phyloP scores from a whole-genome alignment of 2,797 vertebrate species.

The Dallia pectoralis region DNA sequence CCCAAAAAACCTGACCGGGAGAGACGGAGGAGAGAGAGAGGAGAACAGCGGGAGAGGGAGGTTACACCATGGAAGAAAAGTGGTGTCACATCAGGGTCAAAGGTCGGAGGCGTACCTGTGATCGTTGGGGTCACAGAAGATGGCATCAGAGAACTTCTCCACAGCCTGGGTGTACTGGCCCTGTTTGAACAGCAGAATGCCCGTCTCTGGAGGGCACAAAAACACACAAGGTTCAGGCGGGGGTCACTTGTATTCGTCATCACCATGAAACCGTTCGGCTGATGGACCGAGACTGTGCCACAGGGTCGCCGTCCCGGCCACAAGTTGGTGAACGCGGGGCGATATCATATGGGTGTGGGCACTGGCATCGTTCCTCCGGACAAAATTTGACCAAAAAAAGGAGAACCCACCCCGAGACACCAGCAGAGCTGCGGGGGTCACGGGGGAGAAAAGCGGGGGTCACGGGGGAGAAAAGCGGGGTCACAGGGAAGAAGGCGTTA shows the following conservation, averaged over 20 bases:
- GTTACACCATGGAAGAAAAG: neutral
- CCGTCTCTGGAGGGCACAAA: slow-evolving; percentile 45
- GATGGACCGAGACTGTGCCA: too few species aligned
- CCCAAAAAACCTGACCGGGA: slow-evolving; percentile 68
- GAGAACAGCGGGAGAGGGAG: neutral
- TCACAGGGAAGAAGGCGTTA: neutral
- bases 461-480: too few species aligned
- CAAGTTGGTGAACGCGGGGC: too few species aligned
- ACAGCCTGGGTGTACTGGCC: slow-evolving; percentile 55
- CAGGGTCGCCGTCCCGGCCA: too few species aligned
- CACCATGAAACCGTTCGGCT: neutral
- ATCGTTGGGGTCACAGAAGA: slow-evolving; percentile 57
- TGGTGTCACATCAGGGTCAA: neutral
- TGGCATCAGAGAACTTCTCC: slow-evolving; percentile 58
- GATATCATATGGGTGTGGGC: too few species aligned
- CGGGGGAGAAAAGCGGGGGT: too few species aligned
- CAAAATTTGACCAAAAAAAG: too few species aligned
- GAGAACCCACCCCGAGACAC: too few species aligned
- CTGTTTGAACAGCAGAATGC: slow-evolving; percentile 59
- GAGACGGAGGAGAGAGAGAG: neutral
- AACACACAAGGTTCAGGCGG: neutral
- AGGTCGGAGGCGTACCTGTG: slow-evolving; percentile 44
- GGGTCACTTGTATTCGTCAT: neutral
- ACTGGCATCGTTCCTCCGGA: too few species aligned
- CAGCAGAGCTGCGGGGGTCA: too few species aligned